These are phyloP conservation scores for Lucilia cuprina DNA, from an alignment of 1,140 invertebrate species.

Conservation along the genomic window DNA sequence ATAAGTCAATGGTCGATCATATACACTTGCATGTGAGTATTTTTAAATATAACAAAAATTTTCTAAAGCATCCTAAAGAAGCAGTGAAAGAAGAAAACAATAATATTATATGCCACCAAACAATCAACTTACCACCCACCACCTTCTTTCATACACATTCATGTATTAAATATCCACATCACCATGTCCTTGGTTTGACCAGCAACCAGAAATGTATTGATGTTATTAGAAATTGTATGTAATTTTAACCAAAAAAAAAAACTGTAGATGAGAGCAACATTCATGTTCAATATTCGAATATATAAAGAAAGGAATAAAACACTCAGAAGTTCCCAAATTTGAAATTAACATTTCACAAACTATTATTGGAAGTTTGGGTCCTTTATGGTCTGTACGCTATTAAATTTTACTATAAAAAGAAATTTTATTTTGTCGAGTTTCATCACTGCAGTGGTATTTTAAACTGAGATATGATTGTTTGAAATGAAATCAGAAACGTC, in stretches of 20 bases:
- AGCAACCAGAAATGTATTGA: slow-evolving; percentile 11
- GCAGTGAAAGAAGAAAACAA: neutral
- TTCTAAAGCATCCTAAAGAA: neutral
- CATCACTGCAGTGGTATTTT: too few species aligned
- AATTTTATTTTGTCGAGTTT: too few species aligned
- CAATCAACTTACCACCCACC: neutral
- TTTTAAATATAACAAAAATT: neutral
- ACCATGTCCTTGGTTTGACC: neutral
- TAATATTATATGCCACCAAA: slow-evolving; percentile 5
- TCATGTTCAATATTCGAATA: neutral
- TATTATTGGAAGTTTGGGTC: too few species aligned
- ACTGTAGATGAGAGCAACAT: neutral
- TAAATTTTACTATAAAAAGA: too few species aligned
- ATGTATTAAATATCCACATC: neutral
- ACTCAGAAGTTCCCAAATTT: too few species aligned
- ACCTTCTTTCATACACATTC: neutral
- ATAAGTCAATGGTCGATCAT: slow-evolving; percentile 23
- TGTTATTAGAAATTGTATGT: slow-evolving; percentile 1
- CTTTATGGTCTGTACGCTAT: too few species aligned
- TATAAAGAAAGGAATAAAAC: neutral
- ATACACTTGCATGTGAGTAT: neutral
- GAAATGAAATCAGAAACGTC: too few species aligned
- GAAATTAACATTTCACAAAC: too few species aligned
- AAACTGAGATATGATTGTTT: too few species aligned
- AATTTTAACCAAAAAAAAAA: neutral